These are phyloP conservation scores for Sinhomidia bicolor DNA, from an alignment of 2,888 invertebrate species.

Conservation along the genomic window DNA sequence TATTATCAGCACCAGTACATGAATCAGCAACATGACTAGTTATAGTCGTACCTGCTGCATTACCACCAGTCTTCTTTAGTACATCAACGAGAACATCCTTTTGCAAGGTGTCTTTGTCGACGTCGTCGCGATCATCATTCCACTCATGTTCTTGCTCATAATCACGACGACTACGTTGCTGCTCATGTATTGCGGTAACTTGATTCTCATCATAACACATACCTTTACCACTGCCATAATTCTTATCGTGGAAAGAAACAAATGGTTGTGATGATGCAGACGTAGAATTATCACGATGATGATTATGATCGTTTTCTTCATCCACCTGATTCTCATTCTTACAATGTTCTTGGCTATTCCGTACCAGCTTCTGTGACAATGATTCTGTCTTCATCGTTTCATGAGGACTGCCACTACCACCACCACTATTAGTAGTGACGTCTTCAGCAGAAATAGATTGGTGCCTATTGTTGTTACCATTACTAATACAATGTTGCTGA, in stretches of 20 bases:
- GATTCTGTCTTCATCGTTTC: conserved; percentile 18
- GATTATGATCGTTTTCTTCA: not conserved
- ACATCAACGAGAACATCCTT: conserved; percentile 33
- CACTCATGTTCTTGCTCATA: conserved; percentile 37
- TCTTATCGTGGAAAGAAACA: conserved; percentile 59
- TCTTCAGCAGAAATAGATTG: conserved; percentile 49
- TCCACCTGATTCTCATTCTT: conserved; percentile 67
- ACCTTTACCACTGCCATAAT: conserved; percentile 7
- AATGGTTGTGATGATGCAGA: conserved; percentile 40
- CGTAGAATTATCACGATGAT: not conserved
- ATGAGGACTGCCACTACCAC: not conserved
- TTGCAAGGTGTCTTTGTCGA: conserved; percentile 69
- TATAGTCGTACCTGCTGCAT: not conserved
- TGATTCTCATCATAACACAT: conserved; percentile 46
- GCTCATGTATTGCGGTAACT: not conserved
- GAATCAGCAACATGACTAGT: conserved; percentile 58
- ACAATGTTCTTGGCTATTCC: conserved; percentile 26
- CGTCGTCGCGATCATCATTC: conserved; percentile 55
- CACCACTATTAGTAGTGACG: conserved; percentile 28
- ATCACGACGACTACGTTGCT: conserved; percentile 16
- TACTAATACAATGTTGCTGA: not conserved
- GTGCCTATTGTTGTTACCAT: conserved; percentile 42
- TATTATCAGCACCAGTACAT: conserved; percentile 27
- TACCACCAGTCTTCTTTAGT: not conserved
- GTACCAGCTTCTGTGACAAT: conserved; percentile 29